Evolutionary conservation across 2,113 vertebrate species (phyloP).

Genomic region (Pterocles burchelli): DNA sequence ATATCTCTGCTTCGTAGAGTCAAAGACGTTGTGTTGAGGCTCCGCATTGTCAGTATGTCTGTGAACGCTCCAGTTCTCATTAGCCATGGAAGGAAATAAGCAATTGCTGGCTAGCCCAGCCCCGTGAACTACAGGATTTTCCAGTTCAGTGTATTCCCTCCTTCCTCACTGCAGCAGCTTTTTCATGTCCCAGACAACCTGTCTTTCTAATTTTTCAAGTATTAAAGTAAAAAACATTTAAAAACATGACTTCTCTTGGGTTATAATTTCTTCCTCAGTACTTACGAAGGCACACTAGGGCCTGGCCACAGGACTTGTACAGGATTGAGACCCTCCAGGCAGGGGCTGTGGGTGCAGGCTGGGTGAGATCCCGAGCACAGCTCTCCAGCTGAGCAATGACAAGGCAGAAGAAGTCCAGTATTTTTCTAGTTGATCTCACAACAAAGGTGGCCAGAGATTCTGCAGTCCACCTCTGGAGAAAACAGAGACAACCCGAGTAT

Average conservation of each 20-base stretch:
- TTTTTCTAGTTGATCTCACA: neutral
- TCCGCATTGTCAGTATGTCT: fast-evolving
- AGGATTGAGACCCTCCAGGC: neutral
- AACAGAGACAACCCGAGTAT: neutral
- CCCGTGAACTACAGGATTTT: constrained; percentile 41
- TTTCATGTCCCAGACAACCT: neutral
- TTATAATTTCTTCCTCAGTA: neutral
- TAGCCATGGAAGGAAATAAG: constrained; percentile 36
- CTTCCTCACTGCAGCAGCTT: neutral
- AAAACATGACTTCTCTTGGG: neutral
- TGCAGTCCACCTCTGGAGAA: neutral
- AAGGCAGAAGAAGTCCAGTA: neutral
- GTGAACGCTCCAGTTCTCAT: neutral
- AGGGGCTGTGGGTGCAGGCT: neutral
- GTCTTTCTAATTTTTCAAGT: neutral
- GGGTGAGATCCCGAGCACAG: neutral
- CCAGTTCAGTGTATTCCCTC: constrained; percentile 35
- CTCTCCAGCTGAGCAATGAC: neutral
- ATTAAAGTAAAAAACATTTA: neutral
- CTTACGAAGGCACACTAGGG: neutral
- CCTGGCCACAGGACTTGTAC: neutral
- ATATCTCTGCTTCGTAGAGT: neutral
- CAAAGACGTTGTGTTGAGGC: neutral
- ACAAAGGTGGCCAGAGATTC: neutral
- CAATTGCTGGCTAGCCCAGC: constrained; percentile 1